phyloP scores from a whole-genome alignment of 2,888 invertebrate genomes.

The Yponomeuta plumbellus region DNA sequence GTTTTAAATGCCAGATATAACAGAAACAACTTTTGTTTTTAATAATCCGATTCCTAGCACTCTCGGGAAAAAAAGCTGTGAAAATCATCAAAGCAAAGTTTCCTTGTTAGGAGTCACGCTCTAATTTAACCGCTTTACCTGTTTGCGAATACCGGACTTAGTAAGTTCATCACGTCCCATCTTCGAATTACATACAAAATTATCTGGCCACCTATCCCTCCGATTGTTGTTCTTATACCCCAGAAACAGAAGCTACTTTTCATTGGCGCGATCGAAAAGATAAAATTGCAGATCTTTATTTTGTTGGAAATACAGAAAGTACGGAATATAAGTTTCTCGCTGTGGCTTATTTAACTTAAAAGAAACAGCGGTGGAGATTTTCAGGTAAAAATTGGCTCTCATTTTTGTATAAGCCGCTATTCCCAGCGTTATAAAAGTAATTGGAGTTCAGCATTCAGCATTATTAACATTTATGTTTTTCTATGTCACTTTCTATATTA shows the following conservation, averaged over 20 bases:
- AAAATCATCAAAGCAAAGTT: neutral
- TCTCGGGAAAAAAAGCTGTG: neutral
- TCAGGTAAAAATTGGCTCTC: neutral
- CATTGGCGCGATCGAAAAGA: neutral
- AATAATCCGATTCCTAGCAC: neutral
- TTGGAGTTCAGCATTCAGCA: no score
- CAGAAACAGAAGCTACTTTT: neutral
- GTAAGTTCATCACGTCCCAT: neutral
- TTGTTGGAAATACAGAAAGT: conserved; percentile 1
- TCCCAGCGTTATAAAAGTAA: neutral
- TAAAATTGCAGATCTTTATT: neutral
- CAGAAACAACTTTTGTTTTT: neutral
- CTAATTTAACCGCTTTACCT: conserved; percentile 1
- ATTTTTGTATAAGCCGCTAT: neutral
- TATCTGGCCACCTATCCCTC: neutral
- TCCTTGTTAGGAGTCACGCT: neutral
- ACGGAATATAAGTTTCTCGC: neutral
- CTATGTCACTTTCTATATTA: no score
- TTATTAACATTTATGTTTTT: no score
- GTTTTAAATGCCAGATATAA: no score
- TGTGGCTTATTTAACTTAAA: neutral
- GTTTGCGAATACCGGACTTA: neutral
- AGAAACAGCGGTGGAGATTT: neutral
- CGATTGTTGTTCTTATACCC: neutral
- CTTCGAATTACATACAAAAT: conserved; percentile 1